These are phyloP conservation scores for Osmerus eperlanus DNA, from an alignment of 2,113 vertebrate genomes.

Conservation along the genomic window DNA sequence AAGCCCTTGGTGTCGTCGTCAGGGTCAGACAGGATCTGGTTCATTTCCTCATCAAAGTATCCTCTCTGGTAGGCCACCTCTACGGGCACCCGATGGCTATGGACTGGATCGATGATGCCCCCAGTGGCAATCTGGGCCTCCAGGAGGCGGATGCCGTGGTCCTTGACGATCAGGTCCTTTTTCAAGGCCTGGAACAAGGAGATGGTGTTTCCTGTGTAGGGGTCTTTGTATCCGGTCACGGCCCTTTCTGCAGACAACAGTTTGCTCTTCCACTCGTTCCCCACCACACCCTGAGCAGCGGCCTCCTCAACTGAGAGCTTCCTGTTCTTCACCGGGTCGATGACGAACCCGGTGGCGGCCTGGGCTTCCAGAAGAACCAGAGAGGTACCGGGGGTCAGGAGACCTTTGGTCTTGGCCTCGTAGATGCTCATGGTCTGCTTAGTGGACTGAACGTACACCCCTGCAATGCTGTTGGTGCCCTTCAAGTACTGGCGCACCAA, in stretches of 20 bases:
- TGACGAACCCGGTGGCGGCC: conserved; percentile 63
- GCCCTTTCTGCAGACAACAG: conserved; percentile 64
- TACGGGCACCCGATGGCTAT: conserved; percentile 65
- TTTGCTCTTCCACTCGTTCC: conserved; percentile 66
- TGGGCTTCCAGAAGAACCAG: conserved; percentile 65
- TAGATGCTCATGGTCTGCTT: conserved; percentile 77
- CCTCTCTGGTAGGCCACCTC: conserved; percentile 78
- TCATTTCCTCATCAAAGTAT: conserved; percentile 81
- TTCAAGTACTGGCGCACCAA: conserved; percentile 79
- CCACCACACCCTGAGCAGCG: conserved; percentile 54
- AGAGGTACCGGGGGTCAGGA: conserved; percentile 69
- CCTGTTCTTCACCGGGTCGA: conserved; percentile 60
- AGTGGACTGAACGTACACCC: conserved; percentile 74
- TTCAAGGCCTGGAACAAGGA: conserved; percentile 76
- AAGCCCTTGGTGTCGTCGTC: conserved; percentile 66
- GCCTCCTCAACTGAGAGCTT: conserved; percentile 76
- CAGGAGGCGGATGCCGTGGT: conserved; percentile 64
- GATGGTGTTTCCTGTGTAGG: conserved; percentile 77
- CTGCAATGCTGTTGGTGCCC: conserved; percentile 80
- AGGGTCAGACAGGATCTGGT: conserved; percentile 56
- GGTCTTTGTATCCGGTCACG: conserved; percentile 78
- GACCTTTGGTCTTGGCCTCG: conserved; percentile 64
- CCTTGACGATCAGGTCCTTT: conserved; percentile 64
- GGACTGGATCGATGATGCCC: conserved; percentile 61
- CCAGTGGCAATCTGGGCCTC: conserved; percentile 66